phyloP scores from a whole-genome alignment of 2,888 invertebrate species.

The Cyaniris semiargus region DNA sequence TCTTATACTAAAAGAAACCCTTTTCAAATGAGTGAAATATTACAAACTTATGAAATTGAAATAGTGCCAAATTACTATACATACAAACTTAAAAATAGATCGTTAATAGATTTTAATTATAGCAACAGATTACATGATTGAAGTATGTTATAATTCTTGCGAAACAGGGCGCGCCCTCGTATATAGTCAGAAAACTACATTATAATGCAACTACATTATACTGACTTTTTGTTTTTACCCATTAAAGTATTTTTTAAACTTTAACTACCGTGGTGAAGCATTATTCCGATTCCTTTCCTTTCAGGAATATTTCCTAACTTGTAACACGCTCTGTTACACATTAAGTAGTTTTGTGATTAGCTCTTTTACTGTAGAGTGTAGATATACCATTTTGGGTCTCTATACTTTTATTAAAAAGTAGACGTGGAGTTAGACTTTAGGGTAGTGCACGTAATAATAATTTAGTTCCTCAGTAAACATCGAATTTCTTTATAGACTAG shows the following conservation, averaged over 20 bases:
- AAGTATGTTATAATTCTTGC: neutral
- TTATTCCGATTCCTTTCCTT: neutral
- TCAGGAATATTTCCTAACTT: neutral
- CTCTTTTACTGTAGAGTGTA: neutral
- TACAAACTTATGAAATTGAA: conserved; percentile 3
- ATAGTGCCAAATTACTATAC: neutral
- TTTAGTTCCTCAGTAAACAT: neutral
- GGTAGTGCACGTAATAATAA: neutral
- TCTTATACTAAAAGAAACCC: conserved; percentile 11
- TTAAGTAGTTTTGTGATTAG: neutral
- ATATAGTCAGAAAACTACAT: neutral
- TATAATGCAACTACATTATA: neutral
- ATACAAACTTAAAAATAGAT: neutral
- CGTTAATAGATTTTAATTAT: conserved; percentile 7
- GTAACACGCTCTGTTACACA: neutral
- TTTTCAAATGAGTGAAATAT: neutral
- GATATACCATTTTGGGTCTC: neutral
- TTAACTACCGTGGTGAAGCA: neutral
- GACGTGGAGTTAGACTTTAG: neutral
- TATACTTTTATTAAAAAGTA: neutral
- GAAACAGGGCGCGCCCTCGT: neutral
- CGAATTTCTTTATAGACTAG: neutral
- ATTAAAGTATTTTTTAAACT: neutral
- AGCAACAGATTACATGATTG: neutral
- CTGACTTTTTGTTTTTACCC: neutral